Evolutionary conservation across 2,888 invertebrate genomes (phyloP).

Genomic region (Ypsolopha sequella): DNA sequence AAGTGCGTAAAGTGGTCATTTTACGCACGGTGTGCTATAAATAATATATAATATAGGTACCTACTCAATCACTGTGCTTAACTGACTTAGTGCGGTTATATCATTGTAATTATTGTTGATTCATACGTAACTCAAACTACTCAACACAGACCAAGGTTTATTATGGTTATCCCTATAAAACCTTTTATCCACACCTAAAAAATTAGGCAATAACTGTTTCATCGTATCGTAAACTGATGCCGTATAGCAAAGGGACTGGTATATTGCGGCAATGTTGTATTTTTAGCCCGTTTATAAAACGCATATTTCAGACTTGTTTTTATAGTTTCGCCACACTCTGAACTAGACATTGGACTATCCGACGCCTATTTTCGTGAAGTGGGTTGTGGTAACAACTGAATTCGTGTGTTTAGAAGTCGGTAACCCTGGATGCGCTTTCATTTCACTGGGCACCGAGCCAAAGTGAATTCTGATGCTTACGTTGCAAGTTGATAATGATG

Average conservation of each 20-base stretch:
- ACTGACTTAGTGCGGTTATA: too few relatives aligned
- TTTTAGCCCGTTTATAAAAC: constrained; percentile 16
- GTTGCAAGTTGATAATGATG: not conserved
- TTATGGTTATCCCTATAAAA: not conserved
- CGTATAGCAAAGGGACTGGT: constrained; percentile 8
- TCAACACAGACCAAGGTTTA: constrained; percentile 3
- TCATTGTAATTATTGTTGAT: not conserved
- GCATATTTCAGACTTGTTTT: constrained; percentile 20
- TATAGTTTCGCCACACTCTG: constrained; percentile 23
- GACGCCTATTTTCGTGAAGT: constrained; percentile 7
- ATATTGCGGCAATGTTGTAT: constrained; percentile 14
- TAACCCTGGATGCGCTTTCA: not conserved
- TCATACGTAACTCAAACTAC: not conserved
- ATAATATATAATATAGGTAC: too few relatives aligned
- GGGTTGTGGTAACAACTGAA: constrained; percentile 3
- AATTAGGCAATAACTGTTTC: constrained; percentile 11
- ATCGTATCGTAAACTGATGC: constrained; percentile 8
- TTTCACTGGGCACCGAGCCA: not conserved
- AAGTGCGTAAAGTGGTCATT: too few relatives aligned
- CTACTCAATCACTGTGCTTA: too few relatives aligned
- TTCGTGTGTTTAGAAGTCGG: too few relatives aligned
- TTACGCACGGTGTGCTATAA: too few relatives aligned
- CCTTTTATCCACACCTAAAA: not conserved
- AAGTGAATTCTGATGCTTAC: not conserved
- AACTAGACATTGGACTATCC: constrained; percentile 52